Evolutionary conservation across 2,888 invertebrate species (phyloP).

Genomic region (Actias luna): DNA sequence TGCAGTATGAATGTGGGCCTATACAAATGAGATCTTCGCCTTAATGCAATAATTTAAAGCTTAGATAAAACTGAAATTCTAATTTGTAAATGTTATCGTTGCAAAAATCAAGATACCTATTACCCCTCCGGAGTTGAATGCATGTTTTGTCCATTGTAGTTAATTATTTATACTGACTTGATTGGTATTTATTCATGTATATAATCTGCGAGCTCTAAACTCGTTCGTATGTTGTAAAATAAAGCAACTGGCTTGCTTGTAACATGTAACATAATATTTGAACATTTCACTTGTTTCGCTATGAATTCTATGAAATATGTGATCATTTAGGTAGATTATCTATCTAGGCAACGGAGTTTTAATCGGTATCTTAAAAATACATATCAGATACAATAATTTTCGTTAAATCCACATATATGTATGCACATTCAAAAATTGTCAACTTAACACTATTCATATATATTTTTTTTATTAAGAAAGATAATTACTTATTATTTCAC

Average conservation of each 20-base stretch:
- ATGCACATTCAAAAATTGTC: too few relatives aligned
- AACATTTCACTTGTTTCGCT: background rate
- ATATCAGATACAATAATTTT: too few relatives aligned
- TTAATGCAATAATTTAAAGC: conserved; percentile 55
- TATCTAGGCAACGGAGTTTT: too few relatives aligned
- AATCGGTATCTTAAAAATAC: too few relatives aligned
- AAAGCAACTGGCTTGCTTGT: background rate
- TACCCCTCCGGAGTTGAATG: background rate
- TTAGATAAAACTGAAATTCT: conserved; percentile 59
- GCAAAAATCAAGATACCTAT: conserved; percentile 34
- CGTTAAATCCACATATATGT: too few relatives aligned
- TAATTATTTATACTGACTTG: conserved; percentile 3
- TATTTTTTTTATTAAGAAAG: too few relatives aligned
- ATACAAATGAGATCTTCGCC: conserved; percentile 33
- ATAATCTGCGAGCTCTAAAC: background rate
- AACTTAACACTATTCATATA: too few relatives aligned
- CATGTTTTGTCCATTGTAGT: background rate
- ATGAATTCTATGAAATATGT: background rate
- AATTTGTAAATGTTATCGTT: conserved; percentile 60
- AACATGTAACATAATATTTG: background rate
- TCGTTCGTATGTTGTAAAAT: background rate
- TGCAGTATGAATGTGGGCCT: too few relatives aligned
- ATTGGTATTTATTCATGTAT: background rate
- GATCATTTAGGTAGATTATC: background rate
- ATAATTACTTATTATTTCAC: too few relatives aligned